Percentiles rank a stretch among this genome's conserved stretches.
These are phyloP conservation scores for Cantharis rufa DNA, from an alignment of 2,888 invertebrate species.

Conservation along the genomic window DNA sequence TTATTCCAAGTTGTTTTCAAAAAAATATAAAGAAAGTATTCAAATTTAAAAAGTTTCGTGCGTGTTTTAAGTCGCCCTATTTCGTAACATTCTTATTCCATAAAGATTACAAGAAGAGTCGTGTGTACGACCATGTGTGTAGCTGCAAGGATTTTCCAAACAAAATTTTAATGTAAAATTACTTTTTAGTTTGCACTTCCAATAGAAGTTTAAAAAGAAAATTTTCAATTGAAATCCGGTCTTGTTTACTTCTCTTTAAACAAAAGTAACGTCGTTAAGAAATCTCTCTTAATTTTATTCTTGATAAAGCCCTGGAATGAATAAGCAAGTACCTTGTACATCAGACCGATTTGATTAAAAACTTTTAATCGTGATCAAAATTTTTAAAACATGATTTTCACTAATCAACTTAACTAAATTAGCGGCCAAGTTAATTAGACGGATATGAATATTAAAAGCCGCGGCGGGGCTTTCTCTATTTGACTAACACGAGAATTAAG, in stretches of 20 bases:
- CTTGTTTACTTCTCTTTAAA: conserved; percentile 46
- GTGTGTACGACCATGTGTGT: conserved; percentile 36
- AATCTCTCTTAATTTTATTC: conserved; percentile 46
- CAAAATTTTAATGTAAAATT: conserved; percentile 28
- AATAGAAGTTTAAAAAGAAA: conserved; percentile 4
- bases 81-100: conserved; percentile 36
- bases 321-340: conserved; percentile 37
- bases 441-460: conserved; percentile 52
- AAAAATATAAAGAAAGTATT: conserved; percentile 20
- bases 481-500: neutral
- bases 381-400: conserved; percentile 45
- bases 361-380: conserved; percentile 49
- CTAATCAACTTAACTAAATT: conserved; percentile 53
- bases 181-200: conserved; percentile 10
- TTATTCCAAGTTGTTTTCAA: conserved; percentile 20
- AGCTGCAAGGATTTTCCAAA: conserved; percentile 24
- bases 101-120: conserved; percentile 37
- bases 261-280: conserved; percentile 47
- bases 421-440: conserved; percentile 50
- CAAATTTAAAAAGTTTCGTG: conserved; percentile 25
- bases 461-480: conserved; percentile 22
- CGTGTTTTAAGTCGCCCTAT: conserved; percentile 12
- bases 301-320: conserved; percentile 39
- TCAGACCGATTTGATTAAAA: conserved; percentile 49
- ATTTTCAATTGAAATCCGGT: conserved; percentile 38